Conservation (phyloP, 1,140 invertebrate species). For the Euura saliciscinereae region DNA sequence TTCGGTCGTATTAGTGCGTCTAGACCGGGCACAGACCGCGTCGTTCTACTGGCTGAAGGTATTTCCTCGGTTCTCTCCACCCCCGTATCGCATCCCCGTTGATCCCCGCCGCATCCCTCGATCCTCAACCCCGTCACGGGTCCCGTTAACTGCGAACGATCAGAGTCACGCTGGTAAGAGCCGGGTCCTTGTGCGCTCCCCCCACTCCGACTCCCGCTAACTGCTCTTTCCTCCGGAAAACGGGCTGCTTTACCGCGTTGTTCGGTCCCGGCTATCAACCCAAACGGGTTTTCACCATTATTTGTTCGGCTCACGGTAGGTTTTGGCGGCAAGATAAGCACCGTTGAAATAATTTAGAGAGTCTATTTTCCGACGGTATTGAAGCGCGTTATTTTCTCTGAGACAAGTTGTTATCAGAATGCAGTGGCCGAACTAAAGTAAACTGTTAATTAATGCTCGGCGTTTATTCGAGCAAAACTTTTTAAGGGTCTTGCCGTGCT, state of each 20-base stretch:
- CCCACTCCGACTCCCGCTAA: constrained; percentile 4
- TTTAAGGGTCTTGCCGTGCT: too few species aligned
- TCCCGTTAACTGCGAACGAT: constrained; percentile 50
- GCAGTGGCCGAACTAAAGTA: too few species aligned
- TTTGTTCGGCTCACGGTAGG: not conserved
- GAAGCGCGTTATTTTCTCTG: too few species aligned
- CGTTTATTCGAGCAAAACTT: too few species aligned
- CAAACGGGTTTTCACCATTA: not conserved
- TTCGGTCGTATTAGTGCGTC: constrained; percentile 41
- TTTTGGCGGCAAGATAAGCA: too few species aligned
- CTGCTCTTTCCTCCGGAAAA: constrained; percentile 23
- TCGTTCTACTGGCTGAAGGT: constrained; percentile 24
- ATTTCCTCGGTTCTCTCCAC: constrained; percentile 2
- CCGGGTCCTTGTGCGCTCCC: constrained; percentile 38
- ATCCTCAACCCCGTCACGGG: not conserved
- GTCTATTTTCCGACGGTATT: too few species aligned
- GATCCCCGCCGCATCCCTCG: not conserved
- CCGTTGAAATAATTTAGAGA: too few species aligned
- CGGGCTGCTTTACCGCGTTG: constrained; percentile 33
- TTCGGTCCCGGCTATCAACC: not conserved
- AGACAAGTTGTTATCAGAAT: too few species aligned
- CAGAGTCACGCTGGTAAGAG: constrained; percentile 29
- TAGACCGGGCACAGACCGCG: constrained; percentile 58
- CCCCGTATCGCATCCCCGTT: constrained; percentile 32
- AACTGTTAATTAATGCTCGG: too few species aligned